Percentiles rank a stretch among this genome's conserved stretches.
Conservation (phyloP, 2,888 invertebrate species). For the Orthosia gothica region DNA sequence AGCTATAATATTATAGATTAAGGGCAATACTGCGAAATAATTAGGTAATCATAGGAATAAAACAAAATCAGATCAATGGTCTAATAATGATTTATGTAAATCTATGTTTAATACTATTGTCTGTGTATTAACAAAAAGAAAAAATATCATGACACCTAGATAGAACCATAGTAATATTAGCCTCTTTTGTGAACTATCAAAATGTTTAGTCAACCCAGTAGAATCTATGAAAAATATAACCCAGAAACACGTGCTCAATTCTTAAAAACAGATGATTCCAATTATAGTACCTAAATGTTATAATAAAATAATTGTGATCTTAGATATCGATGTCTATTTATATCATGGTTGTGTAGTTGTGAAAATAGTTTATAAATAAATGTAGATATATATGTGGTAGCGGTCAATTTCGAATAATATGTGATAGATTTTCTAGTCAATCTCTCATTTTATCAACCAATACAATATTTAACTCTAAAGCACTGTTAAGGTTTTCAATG, state of each 20-base stretch:
- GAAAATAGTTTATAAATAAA: constrained; percentile 53
- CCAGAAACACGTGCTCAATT: constrained; percentile 37
- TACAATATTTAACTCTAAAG: background rate
- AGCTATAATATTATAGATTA: constrained; percentile 31
- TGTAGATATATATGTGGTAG: constrained; percentile 48
- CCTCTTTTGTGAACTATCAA: constrained; percentile 15
- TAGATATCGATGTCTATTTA: constrained; percentile 77
- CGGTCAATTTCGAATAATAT: constrained; percentile 63
- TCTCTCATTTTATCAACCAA: constrained; percentile 1
- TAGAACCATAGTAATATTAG: background rate
- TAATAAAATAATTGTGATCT: constrained; percentile 65
- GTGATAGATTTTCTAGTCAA: constrained; percentile 63
- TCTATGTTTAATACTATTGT: background rate
- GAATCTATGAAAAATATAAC: constrained; percentile 10
- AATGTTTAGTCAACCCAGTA: constrained; percentile 13
- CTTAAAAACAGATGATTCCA: constrained; percentile 12
- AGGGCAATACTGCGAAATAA: constrained; percentile 62
- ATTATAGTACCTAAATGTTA: constrained; percentile 28
- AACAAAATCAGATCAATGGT: constrained; percentile 1
- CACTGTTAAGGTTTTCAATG: background rate
- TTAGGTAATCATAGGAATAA: constrained; percentile 27
- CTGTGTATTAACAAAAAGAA: background rate
- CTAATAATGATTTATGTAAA: background rate
- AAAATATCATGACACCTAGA: background rate
- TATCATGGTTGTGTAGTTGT: constrained; percentile 74